These are phyloP conservation scores for Acanthurus leucopareius DNA, from an alignment of 2,797 vertebrate genomes.

Conservation along the genomic window DNA sequence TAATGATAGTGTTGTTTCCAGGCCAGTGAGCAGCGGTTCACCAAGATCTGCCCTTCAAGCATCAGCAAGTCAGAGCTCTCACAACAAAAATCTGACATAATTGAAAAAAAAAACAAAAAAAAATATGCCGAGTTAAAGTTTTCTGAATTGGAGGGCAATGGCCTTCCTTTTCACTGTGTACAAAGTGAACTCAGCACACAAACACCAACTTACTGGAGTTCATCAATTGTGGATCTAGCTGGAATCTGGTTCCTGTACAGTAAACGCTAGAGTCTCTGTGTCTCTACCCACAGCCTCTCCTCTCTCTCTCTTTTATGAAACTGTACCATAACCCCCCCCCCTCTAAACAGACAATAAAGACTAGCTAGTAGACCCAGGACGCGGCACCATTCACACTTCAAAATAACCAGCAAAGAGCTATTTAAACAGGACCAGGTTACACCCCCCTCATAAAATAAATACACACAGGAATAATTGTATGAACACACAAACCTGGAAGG, in stretches of 20 bases:
- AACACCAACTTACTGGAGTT: not conserved
- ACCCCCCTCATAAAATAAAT: slow-evolving; percentile 82
- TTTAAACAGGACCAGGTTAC: slow-evolving; percentile 79
- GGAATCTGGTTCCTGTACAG: slow-evolving; percentile 40
- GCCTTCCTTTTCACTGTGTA: slow-evolving; percentile 3
- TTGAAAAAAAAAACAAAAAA: not conserved
- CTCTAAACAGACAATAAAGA: slow-evolving; percentile 70
- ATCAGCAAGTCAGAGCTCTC: slow-evolving; percentile 24
- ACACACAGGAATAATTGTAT: slow-evolving; percentile 83
- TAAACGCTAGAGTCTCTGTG: slow-evolving; percentile 26
- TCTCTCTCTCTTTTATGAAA: slow-evolving; percentile 43
- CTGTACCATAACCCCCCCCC: slow-evolving; percentile 25
- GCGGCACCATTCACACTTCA: slow-evolving; percentile 75
- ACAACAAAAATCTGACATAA: slow-evolving; percentile 6
- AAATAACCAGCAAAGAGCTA: slow-evolving; percentile 77
- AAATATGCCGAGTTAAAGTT: not conserved
- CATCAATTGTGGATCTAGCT: slow-evolving; percentile 16
- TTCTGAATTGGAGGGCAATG: not conserved
- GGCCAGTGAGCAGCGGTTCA: slow-evolving; percentile 39
- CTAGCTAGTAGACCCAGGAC: slow-evolving; percentile 55
- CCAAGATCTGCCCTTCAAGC: slow-evolving; percentile 16
- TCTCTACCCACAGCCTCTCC: slow-evolving; percentile 32
- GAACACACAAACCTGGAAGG: slow-evolving; percentile 74
- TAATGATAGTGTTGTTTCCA: slow-evolving; percentile 57
- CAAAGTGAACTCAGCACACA: not conserved